Evolutionary conservation across 2,797 vertebrate genomes (phyloP).

Genomic region (Zenarchopterus dispar): DNA sequence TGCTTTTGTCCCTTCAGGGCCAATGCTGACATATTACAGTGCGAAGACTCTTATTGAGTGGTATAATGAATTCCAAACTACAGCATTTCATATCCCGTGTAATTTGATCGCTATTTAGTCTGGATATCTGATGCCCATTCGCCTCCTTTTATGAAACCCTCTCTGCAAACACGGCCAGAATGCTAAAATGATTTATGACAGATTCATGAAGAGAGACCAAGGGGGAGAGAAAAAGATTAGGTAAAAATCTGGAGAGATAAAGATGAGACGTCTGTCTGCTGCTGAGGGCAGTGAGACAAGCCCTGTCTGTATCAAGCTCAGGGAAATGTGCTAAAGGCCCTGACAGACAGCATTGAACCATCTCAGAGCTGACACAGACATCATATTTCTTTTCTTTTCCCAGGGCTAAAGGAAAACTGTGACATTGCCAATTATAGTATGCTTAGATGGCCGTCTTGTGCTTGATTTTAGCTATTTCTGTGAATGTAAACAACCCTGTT

Average conservation of each 20-base stretch:
- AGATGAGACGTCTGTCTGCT: slow-evolving; percentile 82
- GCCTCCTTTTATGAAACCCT: slow-evolving; percentile 79
- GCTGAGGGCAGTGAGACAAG: slow-evolving; percentile 81
- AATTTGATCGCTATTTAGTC: slow-evolving; percentile 79
- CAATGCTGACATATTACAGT: slow-evolving; percentile 78
- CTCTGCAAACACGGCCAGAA: slow-evolving; percentile 78
- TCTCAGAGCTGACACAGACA: slow-evolving; percentile 79
- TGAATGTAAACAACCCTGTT: slow-evolving; percentile 37
- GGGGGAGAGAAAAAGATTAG: slow-evolving; percentile 83
- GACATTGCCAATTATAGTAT: slow-evolving; percentile 76
- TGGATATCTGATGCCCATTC: slow-evolving; percentile 76
- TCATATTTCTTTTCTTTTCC: slow-evolving; percentile 75
- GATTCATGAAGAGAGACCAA: slow-evolving; percentile 83
- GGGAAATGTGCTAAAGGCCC: slow-evolving; percentile 78
- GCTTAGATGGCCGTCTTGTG: slow-evolving; percentile 63
- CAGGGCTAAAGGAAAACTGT: slow-evolving; percentile 71
- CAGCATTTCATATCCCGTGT: slow-evolving; percentile 78
- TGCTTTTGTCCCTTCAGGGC: slow-evolving; percentile 78
- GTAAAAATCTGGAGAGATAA: slow-evolving; percentile 85
- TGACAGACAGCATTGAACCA: slow-evolving; percentile 81
- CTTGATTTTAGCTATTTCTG: slow-evolving; percentile 55
- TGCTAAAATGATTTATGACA: slow-evolving; percentile 85
- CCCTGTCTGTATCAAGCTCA: slow-evolving; percentile 80
- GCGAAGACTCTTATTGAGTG: slow-evolving; percentile 76
- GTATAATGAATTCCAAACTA: slow-evolving; percentile 80